Evolutionary conservation across 2,888 invertebrate species (phyloP).

Genomic region (Helleia helle): DNA sequence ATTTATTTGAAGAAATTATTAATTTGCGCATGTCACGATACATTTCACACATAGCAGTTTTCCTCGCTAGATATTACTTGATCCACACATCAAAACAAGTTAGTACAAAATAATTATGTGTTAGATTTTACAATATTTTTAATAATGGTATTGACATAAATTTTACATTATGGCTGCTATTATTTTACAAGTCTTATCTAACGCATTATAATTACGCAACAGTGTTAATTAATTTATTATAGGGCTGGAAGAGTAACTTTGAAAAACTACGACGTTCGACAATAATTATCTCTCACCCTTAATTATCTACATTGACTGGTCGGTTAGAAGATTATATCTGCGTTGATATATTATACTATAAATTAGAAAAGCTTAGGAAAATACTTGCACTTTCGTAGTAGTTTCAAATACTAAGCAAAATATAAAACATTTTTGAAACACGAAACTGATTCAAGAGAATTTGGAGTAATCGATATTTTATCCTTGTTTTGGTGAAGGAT

Average conservation of each 20-base stretch:
- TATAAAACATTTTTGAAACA: no score
- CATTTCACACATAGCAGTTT: no score
- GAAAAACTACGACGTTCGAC: background rate
- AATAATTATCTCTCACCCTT: background rate
- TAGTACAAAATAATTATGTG: background rate
- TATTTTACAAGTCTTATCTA: background rate
- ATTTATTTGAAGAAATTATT: no score
- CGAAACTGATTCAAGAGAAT: no score
- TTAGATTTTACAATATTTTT: background rate
- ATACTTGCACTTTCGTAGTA: background rate
- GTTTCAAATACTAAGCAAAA: no score
- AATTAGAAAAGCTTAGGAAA: background rate
- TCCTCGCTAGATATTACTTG: no score
- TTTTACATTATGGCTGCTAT: background rate
- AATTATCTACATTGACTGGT: background rate
- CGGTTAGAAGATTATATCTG: conserved; percentile 2
- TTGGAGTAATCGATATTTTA: no score
- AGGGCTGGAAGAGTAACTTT: background rate
- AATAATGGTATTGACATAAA: background rate
- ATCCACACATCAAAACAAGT: no score
- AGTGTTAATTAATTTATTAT: background rate
- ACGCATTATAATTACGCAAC: conserved; percentile 6
- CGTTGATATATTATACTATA: background rate
- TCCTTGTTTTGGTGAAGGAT: no score
- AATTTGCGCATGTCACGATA: no score